Evolutionary conservation across 1,140 invertebrate species (phyloP).

Genomic region (Brachionus manjavacas): DNA sequence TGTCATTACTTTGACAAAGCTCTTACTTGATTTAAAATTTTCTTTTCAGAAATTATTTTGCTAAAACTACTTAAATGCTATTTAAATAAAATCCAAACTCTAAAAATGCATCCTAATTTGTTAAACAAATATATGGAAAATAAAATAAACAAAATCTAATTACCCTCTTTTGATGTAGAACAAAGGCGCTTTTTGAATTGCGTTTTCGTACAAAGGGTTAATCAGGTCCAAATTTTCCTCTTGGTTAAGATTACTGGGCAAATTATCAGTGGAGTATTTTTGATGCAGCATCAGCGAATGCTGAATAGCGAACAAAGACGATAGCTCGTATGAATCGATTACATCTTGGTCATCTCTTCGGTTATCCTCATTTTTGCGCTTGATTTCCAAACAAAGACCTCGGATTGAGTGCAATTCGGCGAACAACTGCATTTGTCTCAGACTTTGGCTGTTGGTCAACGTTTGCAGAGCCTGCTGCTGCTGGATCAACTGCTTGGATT

Average conservation of each 20-base stretch:
- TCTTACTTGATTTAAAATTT: too few relatives aligned
- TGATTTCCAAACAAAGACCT: slow-evolving; percentile 21
- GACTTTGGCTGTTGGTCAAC: background rate
- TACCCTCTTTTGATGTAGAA: slow-evolving; percentile 25
- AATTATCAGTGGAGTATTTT: background rate
- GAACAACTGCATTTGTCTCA: slow-evolving; percentile 12
- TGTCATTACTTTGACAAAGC: too few relatives aligned
- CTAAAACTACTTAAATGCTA: too few relatives aligned
- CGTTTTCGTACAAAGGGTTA: slow-evolving; percentile 27
- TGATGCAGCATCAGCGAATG: slow-evolving; percentile 2
- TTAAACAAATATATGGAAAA: background rate
- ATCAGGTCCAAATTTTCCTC: slow-evolving; percentile 30
- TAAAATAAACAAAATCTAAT: background rate
- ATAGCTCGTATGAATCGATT: slow-evolving; percentile 22
- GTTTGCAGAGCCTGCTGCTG: background rate
- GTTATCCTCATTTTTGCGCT: background rate
- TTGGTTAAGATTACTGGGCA: background rate
- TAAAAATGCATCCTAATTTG: background rate
- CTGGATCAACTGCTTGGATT: background rate
- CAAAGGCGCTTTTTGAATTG: slow-evolving; percentile 27
- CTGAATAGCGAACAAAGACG: slow-evolving; percentile 33
- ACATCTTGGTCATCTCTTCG: background rate
- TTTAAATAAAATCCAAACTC: background rate
- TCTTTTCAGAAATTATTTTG: too few relatives aligned
- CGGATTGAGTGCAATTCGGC: slow-evolving; percentile 19